Evolutionary conservation across 2,888 invertebrate species (phyloP).

Genomic region (Abscondita cerata): DNA sequence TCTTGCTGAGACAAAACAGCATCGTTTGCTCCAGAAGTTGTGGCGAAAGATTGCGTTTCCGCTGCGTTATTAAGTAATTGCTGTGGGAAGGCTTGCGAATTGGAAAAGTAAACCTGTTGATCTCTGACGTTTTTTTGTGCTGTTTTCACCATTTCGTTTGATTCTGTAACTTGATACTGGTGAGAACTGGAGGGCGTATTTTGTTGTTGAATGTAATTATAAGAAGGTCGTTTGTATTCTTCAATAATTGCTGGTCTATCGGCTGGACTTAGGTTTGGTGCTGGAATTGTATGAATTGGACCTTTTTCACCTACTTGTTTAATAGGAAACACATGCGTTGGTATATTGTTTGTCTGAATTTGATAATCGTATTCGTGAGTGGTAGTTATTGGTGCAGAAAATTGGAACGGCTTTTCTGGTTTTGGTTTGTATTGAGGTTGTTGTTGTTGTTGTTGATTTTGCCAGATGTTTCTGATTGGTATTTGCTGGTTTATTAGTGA

Average conservation of each 20-base stretch:
- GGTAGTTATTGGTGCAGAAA: conserved; percentile 43
- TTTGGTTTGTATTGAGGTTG: conserved; percentile 14
- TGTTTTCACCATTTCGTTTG: conserved; percentile 53
- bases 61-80: conserved; percentile 19
- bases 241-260: conserved; percentile 67
- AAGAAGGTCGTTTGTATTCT: conserved; percentile 38
- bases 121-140: conserved; percentile 56
- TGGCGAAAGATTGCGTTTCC: conserved; percentile 21
- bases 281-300: conserved; percentile 86
- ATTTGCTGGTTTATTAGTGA: conserved; percentile 13
- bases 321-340: conserved; percentile 51
- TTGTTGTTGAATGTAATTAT: conserved; percentile 39
- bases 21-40: conserved; percentile 15
- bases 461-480: conserved; percentile 39
- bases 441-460: conserved; percentile 12
- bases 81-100: conserved; percentile 39
- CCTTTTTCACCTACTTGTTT: conserved; percentile 64
- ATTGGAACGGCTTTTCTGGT: conserved; percentile 33
- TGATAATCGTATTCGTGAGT: conserved; percentile 53
- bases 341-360: conserved; percentile 54
- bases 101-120: conserved; percentile 59
- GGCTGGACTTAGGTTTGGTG: conserved; percentile 77
- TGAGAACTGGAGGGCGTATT: conserved; percentile 35
- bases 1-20: conserved; percentile 9
- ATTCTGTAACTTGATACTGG: conserved; percentile 65